Base-by-base conservation (phyloP, 2,797 vertebrate species). In the Sebastes taczanowskii region DNA sequence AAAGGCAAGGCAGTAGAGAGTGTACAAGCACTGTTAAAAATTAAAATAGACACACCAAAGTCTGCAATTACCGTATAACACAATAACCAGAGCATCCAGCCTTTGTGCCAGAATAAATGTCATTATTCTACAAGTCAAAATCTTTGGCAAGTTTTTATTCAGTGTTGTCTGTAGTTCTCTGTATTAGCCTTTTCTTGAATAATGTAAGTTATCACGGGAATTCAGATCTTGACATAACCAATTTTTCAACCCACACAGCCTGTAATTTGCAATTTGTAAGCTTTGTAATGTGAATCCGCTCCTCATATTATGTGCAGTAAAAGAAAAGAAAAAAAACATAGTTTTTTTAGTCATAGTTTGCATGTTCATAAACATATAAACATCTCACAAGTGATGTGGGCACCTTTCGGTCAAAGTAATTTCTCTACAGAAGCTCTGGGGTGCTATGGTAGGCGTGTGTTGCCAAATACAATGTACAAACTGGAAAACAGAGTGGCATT, bases 211-310 rank as follows among this genome's bases (percentile, higher is more conserved):
- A 66, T 82, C 71, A 72, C 69, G 34, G 85, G 69, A 78, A 84
- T 84, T 76, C 74, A 81, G 55, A 85, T 82, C 25, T 67, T 67
- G 59, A 77, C 61, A 53, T 81, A 34, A 81, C 42, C 69, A 77
- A 77, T 82, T 80, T 84, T 84, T 77, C 84, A 83, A 64, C 67
- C 78, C 80, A 71, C 78, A 65, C 77, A 74, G 56, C 46, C 10
- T 61, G 22, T 69, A 58, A 71, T 78, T 84, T 83, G 35, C 66
- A 83, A 67, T 84, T 74, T 2, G 7, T 64, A 60, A 27, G 29
- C 55, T 78, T 35, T 58, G 38, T 32, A 65, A 64, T 59, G 46
- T 56, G 42, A 25, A 74, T 30, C 42, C 76, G 13, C 18, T 80
- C 27, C 53, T 80, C 52, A 73, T 61, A 29, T 59, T 30, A 61